Evolutionary conservation across 2,113 vertebrate genomes (phyloP).

Genomic region (Perccottus glenii): DNA sequence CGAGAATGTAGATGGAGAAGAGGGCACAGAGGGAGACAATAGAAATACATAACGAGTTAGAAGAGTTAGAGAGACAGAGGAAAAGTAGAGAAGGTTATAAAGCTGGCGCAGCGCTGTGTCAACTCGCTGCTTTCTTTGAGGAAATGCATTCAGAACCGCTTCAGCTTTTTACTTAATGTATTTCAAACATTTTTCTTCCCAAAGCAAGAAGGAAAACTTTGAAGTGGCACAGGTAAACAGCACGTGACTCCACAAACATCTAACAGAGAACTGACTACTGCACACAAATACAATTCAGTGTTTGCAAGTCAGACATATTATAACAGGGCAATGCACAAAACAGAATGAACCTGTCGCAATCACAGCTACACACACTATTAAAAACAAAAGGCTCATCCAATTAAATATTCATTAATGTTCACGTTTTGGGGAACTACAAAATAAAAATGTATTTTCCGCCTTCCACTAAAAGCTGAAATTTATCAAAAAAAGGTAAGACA

Average conservation of each 20-base stretch:
- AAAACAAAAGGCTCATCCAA: too few relatives aligned
- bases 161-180: slow-evolving; percentile 30
- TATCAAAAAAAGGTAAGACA: too few relatives aligned
- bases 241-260: slow-evolving; percentile 24
- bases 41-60: slow-evolving; percentile 46
- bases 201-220: slow-evolving; percentile 32
- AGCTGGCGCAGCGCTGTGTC: slow-evolving; percentile 27
- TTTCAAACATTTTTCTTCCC: slow-evolving; percentile 17
- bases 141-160: slow-evolving; percentile 33
- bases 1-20: slow-evolving; percentile 58
- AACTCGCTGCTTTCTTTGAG: slow-evolving; percentile 39
- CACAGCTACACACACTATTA: background rate
- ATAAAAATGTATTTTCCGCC: too few relatives aligned
- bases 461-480: too few relatives aligned
- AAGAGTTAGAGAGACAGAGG: slow-evolving; percentile 40
- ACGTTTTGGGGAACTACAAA: too few relatives aligned
- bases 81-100: slow-evolving; percentile 65
- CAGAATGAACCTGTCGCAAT: slow-evolving; percentile 39
- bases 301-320: slow-evolving; percentile 14
- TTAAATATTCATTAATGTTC: too few relatives aligned
- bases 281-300: background rate
- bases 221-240: slow-evolving; percentile 25
- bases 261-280: too few relatives aligned
- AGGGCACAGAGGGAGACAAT: slow-evolving; percentile 40
- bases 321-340: slow-evolving; percentile 25